phyloP scores from a whole-genome alignment of 2,888 invertebrate species.

The Labia minor region DNA sequence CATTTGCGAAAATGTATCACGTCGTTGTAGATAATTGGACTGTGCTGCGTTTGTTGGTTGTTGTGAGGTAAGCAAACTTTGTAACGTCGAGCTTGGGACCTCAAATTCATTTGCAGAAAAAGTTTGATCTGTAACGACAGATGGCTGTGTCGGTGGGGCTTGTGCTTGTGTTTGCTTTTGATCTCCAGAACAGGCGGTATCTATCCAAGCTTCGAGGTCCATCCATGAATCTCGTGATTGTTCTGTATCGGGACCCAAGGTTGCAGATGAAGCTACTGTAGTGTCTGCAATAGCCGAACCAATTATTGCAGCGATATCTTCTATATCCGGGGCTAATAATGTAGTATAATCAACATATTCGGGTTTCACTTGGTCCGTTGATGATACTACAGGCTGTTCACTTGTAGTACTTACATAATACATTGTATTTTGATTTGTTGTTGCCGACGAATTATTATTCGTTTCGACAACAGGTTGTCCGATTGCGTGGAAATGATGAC shows the following conservation, averaged over 20 bases:
- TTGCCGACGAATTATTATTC: constrained; percentile 28
- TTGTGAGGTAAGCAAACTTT: constrained; percentile 51
- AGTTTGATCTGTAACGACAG: constrained; percentile 33
- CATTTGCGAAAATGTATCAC: constrained; percentile 55
- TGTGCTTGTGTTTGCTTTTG: constrained; percentile 39
- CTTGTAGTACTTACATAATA: constrained; percentile 28
- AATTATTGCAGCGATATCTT: constrained; percentile 76
- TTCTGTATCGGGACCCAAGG: constrained; percentile 50
- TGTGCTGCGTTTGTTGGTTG: constrained; percentile 23
- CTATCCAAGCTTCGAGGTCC: constrained; percentile 80
- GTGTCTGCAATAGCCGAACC: constrained; percentile 83
- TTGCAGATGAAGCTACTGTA: constrained; percentile 55
- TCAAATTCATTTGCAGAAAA: constrained; percentile 25
- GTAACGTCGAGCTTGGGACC: constrained; percentile 59
- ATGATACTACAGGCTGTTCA: constrained; percentile 39
- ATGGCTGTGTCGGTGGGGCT: constrained; percentile 27
- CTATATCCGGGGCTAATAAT: constrained; percentile 40
- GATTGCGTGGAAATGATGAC: constrained; percentile 78
- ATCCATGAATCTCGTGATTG: constrained; percentile 72
- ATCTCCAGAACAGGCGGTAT: constrained; percentile 57
- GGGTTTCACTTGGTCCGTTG: constrained; percentile 37
- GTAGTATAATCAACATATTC: constrained; percentile 31
- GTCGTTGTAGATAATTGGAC: constrained; percentile 26
- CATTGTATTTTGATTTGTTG: constrained; percentile 25
- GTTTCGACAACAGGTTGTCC: constrained; percentile 41